Percentiles rank a stretch among this genome's conserved stretches.
Evolutionary conservation across 2,113 vertebrate species (phyloP).

Genomic region (Sarotherodon lohbergeri): DNA sequence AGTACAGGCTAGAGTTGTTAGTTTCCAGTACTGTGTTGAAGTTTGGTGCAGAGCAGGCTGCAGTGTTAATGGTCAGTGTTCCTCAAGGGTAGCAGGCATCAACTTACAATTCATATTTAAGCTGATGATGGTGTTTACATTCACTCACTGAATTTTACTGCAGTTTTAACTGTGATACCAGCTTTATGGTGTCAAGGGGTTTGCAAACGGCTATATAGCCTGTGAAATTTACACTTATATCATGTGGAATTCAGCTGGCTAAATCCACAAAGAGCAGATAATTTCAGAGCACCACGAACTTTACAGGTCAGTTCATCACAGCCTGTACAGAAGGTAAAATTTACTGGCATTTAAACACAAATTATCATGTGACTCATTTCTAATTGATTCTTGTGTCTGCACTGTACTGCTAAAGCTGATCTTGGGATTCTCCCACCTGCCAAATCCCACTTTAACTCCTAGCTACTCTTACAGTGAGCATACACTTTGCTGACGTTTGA

Average conservation of each 20-base stretch:
- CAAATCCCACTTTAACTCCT: neutral
- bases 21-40: neutral
- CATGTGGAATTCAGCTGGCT: neutral
- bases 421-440: neutral
- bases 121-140: neutral
- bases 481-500: neutral
- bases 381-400: neutral
- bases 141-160: neutral
- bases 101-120: neutral
- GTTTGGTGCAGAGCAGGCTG: neutral
- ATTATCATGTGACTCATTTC: neutral
- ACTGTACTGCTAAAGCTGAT: neutral
- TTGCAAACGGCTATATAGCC: neutral
- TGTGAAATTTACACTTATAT: neutral
- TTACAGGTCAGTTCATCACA: neutral
- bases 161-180: neutral
- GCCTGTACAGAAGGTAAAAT: neutral
- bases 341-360: too few species aligned
- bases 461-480: neutral
- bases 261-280: neutral
- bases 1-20: neutral
- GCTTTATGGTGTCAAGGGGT: neutral
- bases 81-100: neutral
- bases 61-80: neutral
- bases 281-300: neutral